Base-by-base conservation (phyloP, 2,113 vertebrate genomes). In the Heteronetta atricapilla region DNA sequence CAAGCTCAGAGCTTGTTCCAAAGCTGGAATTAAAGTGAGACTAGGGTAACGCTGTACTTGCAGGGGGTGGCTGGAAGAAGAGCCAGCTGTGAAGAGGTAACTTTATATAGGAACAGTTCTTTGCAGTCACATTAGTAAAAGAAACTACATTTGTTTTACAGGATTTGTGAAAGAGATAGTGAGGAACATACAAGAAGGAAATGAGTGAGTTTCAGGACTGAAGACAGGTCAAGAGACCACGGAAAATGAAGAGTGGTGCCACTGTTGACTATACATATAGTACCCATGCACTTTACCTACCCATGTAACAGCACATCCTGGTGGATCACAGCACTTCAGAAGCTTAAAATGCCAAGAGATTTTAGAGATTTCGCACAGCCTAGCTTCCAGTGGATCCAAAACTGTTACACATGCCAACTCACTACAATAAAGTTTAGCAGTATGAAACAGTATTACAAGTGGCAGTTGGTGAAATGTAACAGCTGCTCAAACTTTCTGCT, bases 401-500 rank as follows among this genome's bases (percentile, higher is more conserved):
- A 79, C 11, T 63, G n/a, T 91, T 95, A 38, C 86, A 89, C 55
- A 10, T 59, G 80, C 29, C 90, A 95, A 89, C 1, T 4, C 60
- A 88, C 82, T 90, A 81, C 80, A 91, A 53, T 74, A 86, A 1
- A 4, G 88, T 96, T 95, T 95, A 97, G 86, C 82, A 66, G 12
- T 86, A 82, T 72, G 92, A 94, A 94, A 90, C 72, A 70, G 81
- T 90, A 92, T 94, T 97, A 92, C 90, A 97, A 77, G 63, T 73
- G 96, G 96, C 91, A 96, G 94, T 82, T 97, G 94, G 86, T 91
- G 92, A 97, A 95, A 76, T 85, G 63, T 84, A 97, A 88, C 90
- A 97, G 95, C 96, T 97, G 96, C 95, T 97, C 84, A 91, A 69
- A 93, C 97, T 97, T 94, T 92, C 86, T 95, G 21, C 91, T 92